A percentile compares a stretch with the other conserved stretches of the same genome.
These are phyloP conservation scores for Silurus meridionalis DNA, from an alignment of 2,113 vertebrate genomes.

Conservation along the genomic window DNA sequence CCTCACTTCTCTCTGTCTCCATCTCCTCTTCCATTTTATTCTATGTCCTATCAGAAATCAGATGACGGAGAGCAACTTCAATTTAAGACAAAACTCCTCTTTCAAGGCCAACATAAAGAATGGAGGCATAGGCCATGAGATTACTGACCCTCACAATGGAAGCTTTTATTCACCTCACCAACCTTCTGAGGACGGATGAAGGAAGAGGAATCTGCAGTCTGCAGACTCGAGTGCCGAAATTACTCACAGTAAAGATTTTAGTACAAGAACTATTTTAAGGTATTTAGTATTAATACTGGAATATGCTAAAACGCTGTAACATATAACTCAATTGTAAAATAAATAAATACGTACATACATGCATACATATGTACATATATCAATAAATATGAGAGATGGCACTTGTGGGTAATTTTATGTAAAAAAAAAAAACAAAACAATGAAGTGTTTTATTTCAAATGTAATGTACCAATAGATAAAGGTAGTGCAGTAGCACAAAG, in stretches of 20 bases:
- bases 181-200: slow-evolving; percentile 42
- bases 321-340: background rate
- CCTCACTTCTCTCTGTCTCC: slow-evolving; percentile 35
- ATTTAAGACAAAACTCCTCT: slow-evolving; percentile 59
- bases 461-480: background rate
- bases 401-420: too few species aligned
- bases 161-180: slow-evolving; percentile 57
- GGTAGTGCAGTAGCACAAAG: background rate
- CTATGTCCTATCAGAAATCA: slow-evolving; percentile 44
- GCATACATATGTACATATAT: too few species aligned
- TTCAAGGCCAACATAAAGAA: slow-evolving; percentile 52
- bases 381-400: too few species aligned
- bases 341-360: too few species aligned
- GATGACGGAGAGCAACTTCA: slow-evolving; percentile 46
- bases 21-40: slow-evolving; percentile 46
- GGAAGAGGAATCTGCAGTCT: slow-evolving; percentile 37
- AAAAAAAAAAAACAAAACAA: background rate
- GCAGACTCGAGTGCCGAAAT: slow-evolving; percentile 15
- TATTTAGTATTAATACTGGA: background rate
- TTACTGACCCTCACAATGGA: slow-evolving; percentile 62
- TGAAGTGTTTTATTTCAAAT: background rate
- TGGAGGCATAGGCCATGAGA: slow-evolving; percentile 53
- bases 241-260: slow-evolving; percentile 3
- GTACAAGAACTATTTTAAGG: background rate
- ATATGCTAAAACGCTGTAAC: background rate